Conservation (phyloP, 1,140 invertebrate species). For the Apis florea region DNA sequence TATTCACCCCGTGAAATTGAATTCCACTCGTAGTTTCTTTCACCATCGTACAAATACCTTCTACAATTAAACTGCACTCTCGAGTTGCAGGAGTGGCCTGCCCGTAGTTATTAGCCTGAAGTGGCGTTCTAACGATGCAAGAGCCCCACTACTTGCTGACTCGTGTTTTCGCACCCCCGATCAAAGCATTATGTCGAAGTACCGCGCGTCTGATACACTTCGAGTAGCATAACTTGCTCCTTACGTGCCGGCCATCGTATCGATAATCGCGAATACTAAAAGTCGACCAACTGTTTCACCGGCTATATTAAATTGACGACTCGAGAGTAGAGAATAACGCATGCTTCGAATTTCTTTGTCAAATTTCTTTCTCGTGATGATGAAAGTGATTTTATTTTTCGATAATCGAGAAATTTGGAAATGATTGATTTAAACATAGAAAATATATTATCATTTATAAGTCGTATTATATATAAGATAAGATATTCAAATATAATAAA, state of each 20-base stretch:
- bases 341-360: background rate
- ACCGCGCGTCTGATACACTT: slow-evolving; percentile 41
- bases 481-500: too few relatives aligned
- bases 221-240: slow-evolving; percentile 54
- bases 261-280: slow-evolving; percentile 39
- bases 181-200: slow-evolving; percentile 58
- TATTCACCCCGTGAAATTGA: background rate
- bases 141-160: slow-evolving; percentile 52
- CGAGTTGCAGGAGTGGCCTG: slow-evolving; percentile 30
- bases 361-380: too few relatives aligned
- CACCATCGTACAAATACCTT: slow-evolving; percentile 3
- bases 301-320: slow-evolving; percentile 6
- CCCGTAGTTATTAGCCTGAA: slow-evolving; percentile 51
- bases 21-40: slow-evolving; percentile 27
- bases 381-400: background rate
- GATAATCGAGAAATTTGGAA: too few relatives aligned
- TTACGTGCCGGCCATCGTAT: slow-evolving; percentile 35
- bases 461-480: too few relatives aligned
- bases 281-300: slow-evolving; percentile 43
- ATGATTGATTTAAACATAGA: too few relatives aligned
- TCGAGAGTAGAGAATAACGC: background rate
- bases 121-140: slow-evolving; percentile 56
- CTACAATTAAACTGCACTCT: slow-evolving; percentile 38
- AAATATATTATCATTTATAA: too few relatives aligned
- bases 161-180: slow-evolving; percentile 60